Base-by-base conservation (phyloP, 2,888 invertebrate genomes). In the Eustalomyia histrio region DNA sequence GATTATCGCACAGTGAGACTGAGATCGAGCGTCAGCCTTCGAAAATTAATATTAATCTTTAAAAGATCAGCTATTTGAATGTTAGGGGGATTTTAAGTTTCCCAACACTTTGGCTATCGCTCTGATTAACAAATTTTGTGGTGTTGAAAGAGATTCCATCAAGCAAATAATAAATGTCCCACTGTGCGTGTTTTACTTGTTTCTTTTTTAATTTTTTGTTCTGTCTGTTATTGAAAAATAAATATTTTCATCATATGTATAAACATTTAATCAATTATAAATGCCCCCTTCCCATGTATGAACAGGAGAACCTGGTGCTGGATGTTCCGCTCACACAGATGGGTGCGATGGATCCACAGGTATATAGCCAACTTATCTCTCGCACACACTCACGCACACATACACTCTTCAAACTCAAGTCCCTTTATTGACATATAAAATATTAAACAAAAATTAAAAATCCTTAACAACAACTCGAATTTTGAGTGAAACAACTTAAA, bases 261-360 rank as follows among this genome's bases (percentile, higher is more conserved):
- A 76, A 67, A 76, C 61, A 80, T 76, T 78, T 74, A 78, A 74
- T 81, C 63, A 68, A 76, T 80, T 76, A 76, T 21, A 72, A 80
- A 80, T 72, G 64, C 67, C 69, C 29, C 71, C 58, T 43, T 24
- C 5, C 67, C 43, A 76, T 53, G 65, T 76, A 35, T 68, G 67
- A 64, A 87, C 90, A 91, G 91, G 91, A 95, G 96, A 96, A 93
- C 93, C 95, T 92, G 96, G 95, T 92, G 94, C 94, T 91, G 96
- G 96, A 92, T 96, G 96, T 93, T 94, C 96, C 91, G 96, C 96
- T 90, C 96, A 97, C 92, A 95, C 96, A 91, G 96, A 97, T 92
- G 96, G 96, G 93, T 97, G 96, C 93, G 96, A 97, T 92, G 96
- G 96, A 92, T 95, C 96, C 92, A 95, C 96, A 96, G 95, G 94